Base-by-base conservation (phyloP, 2,113 vertebrate genomes). In the Gnathonemus echidnorhynchus region DNA sequence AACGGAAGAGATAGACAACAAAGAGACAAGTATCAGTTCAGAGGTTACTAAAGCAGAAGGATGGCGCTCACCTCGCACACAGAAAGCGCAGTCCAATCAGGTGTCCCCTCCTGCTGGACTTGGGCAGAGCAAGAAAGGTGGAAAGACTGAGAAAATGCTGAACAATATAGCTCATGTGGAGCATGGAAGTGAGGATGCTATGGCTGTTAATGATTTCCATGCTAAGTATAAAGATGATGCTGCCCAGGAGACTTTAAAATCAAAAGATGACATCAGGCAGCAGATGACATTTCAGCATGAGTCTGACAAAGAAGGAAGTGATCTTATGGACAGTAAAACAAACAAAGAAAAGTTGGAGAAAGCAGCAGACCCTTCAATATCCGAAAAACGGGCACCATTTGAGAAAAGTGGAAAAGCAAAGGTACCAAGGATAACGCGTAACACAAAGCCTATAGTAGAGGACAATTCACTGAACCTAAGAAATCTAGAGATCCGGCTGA, bases 331-430 rank as follows among this genome's bases (percentile, higher is more conserved):
- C 90, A 95, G 70, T 94, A 97, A 93, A 42, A 27, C 31, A 11
- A 74, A 21, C 91, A 94, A 94, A 19, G 92, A 86, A 24, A 95
- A 93, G 92, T 92, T 91, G 93, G 93, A 93, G 1, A 94, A 95
- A 91, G 91, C 92, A 1, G 42, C 87, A 0, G 92, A 95, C 52
- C 86, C 92, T 0, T 13, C 42, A 1, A 86, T 88, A 1, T 66
- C 90, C 0, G 98, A 98, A 58, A 98, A 97, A 80, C 97, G 96
- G 87, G 77, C 92, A 0, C 91, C 77, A 0, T 92, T 93, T 0
- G 98, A 99, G 27, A 97, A 96, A 92, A 93, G 83, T 74, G 92
- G 94, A 0, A 97, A 96, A 93, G 95, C 97, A 90, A 99, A 99
- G 93, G 93, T 95, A 56, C 95, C 96, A 62, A 96, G 97, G 31